phyloP scores from a whole-genome alignment of 2,113 vertebrate genomes.

The Zosterops japonicus region DNA sequence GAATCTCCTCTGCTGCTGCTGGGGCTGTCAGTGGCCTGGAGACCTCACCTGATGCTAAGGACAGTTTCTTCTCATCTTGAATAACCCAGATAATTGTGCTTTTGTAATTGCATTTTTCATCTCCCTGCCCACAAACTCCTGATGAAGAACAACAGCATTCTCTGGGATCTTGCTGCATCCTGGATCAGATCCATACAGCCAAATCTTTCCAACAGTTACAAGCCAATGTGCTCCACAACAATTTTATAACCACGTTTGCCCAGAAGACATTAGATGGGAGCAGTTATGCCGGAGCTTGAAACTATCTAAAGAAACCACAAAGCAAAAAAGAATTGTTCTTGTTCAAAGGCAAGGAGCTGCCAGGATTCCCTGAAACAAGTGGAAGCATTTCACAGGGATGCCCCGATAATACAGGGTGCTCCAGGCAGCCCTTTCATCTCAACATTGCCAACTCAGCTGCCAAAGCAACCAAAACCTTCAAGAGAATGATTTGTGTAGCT shows the following conservation, averaged over 20 bases:
- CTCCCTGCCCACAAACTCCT: background rate
- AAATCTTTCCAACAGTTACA: background rate
- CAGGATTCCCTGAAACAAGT: background rate
- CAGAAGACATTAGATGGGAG: background rate
- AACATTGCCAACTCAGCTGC: background rate
- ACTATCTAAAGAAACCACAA: conserved; percentile 18
- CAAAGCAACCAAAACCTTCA: background rate
- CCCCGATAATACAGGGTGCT: background rate
- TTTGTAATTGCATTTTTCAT: background rate
- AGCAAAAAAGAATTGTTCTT: background rate
- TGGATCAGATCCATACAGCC: background rate
- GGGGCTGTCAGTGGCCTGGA: background rate
- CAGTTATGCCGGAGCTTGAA: background rate
- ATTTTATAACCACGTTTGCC: background rate
- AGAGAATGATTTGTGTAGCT: background rate
- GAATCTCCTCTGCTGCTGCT: background rate
- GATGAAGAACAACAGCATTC: background rate
- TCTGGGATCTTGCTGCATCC: background rate
- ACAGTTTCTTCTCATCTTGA: background rate
- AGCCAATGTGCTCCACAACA: background rate
- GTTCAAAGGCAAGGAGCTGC: conserved; percentile 11
- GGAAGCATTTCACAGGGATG: background rate
- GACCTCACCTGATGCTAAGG: background rate
- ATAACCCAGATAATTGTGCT: background rate
- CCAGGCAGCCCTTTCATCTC: conserved; percentile 41